A percentile compares a stretch with the other conserved stretches of the same genome.
Evolutionary conservation across 2,797 vertebrate genomes (phyloP).

Genomic region (Meda fulgida): DNA sequence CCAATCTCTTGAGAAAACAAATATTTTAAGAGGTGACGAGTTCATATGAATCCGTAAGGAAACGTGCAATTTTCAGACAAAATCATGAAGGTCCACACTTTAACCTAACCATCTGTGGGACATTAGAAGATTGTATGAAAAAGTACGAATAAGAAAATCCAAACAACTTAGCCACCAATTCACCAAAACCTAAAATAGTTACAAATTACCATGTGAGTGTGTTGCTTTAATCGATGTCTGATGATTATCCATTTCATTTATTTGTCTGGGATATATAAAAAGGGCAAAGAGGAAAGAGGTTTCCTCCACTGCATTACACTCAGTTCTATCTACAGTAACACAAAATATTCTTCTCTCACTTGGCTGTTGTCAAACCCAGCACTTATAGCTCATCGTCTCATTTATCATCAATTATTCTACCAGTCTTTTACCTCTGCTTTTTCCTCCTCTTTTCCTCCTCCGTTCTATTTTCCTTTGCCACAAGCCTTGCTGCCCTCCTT

Average conservation of each 20-base stretch:
- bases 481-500: constrained; percentile 25
- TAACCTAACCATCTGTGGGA: too few species aligned
- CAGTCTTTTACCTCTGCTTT: constrained; percentile 3
- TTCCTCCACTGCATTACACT: not conserved
- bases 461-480: constrained; percentile 29
- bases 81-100: too few species aligned
- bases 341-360: constrained; percentile 8
- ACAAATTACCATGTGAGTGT: too few species aligned
- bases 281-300: not conserved
- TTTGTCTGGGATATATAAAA: not conserved
- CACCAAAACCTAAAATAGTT: too few species aligned
- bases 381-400: constrained; percentile 25
- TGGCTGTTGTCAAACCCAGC: not conserved
- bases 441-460: constrained; percentile 25
- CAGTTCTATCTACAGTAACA: not conserved
- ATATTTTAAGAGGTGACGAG: not conserved
- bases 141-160: too few species aligned
- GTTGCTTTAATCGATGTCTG: not conserved
- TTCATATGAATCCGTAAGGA: not conserved
- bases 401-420: constrained; percentile 23
- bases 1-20: too few species aligned
- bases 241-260: not conserved
- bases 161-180: too few species aligned
- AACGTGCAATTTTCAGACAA: too few species aligned
- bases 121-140: too few species aligned